Base-by-base conservation (phyloP, 2,113 vertebrate genomes). In the Neolamprologus variostigma region DNA sequence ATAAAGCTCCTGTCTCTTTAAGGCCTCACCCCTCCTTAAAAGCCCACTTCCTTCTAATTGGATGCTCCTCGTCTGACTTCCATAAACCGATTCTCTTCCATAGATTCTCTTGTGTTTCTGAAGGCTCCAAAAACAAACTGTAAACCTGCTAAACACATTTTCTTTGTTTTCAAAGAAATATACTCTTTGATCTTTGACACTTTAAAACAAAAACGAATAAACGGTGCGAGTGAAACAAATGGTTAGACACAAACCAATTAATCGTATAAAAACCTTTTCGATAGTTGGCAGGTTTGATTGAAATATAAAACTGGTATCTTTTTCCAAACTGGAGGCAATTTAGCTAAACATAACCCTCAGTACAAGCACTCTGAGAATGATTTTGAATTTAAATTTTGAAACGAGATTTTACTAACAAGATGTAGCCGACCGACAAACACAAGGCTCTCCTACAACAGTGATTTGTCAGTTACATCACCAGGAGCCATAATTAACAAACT, bases 351-450 rank as follows among this genome's bases (percentile, higher is more conserved):
- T 6, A 16, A 42, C 35, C 37, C 21, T 73, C 13, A 45, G 21
- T 73, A 73, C 0, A 13, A 73, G 37, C 13, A 37, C 21, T 26
- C 40, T 73, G 40, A 42, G 8, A 16, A 16, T 66, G 31, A 0
- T 26, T 16, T 42, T 71, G 59, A 35, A 11, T 63, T 63, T 7
- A 19, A 11, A 63, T 19, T 33, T 19, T 35, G 31, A 71, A 71
- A 71, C 5, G 1, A 23, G 21, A 42, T 45, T 16, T 73, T 73
- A 45, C 66, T 45, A 73, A 73, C 5, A 4, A 45, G 21, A 9
- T 14, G 21, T 26, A 45, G 21, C 68, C 14, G 1, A 73, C 40
- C 21, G 0, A 47, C 40, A 6, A 73, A 45, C 9, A 45, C 12
- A 42, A 0, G 2, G 5, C 66, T 1, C 2, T 26, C 66, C 13